Conservation (phyloP, 1,140 invertebrate genomes). For the Bathynomus jamesi region DNA sequence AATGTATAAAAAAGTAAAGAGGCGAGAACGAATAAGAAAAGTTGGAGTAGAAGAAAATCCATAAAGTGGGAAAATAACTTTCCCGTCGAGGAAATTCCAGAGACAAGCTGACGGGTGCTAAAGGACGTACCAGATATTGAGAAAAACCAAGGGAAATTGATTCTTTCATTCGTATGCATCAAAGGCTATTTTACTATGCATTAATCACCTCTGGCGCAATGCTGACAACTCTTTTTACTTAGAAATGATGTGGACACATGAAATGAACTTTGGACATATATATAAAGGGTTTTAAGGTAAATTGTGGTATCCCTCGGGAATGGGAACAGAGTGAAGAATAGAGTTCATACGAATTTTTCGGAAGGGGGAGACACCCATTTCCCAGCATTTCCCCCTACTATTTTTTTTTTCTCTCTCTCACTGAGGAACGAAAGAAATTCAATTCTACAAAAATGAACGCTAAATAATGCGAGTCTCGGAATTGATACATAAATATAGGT, state of each 20-base stretch:
- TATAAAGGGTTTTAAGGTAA: not conserved
- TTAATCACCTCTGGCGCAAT: not conserved
- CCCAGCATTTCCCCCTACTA: no score
- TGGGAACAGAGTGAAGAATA: no score
- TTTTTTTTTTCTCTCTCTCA: no score
- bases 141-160: not conserved
- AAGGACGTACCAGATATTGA: not conserved
- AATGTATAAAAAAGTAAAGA: not conserved
- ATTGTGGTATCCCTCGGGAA: not conserved
- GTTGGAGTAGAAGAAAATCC: not conserved
- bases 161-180: not conserved
- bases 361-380: no score
- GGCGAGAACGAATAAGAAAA: not conserved
- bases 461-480: no score
- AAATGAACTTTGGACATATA: not conserved
- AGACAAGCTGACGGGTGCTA: not conserved
- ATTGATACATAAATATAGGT: no score
- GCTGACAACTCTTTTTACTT: not conserved
- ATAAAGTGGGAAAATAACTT: not conserved
- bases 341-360: no score
- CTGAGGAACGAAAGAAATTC: no score
- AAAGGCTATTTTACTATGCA: not conserved
- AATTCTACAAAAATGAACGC: no score
- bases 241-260: not conserved
- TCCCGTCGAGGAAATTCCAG: not conserved